These are phyloP conservation scores for Terrapene triunguis DNA, from an alignment of 2,113 vertebrate genomes.

Conservation along the genomic window DNA sequence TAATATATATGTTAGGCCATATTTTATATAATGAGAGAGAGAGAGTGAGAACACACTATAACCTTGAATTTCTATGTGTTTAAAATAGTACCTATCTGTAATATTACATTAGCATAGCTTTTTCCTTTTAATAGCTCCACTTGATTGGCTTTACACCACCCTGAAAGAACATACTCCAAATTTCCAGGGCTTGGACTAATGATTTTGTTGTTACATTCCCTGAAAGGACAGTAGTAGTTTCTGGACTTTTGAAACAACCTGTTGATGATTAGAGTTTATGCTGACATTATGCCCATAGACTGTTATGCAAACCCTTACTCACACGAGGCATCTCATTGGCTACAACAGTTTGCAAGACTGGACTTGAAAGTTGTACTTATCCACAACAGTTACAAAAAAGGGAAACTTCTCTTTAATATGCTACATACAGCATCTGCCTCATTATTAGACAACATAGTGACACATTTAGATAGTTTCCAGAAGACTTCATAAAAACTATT, in stretches of 20 bases:
- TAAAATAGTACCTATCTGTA: neutral
- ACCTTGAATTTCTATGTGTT: neutral
- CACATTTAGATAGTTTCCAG: constrained; percentile 41
- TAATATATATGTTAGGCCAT: constrained; percentile 10
- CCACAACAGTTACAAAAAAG: neutral
- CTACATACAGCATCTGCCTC: fast-evolving
- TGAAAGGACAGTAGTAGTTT: neutral
- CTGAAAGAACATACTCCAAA: neutral
- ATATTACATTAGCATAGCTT: neutral
- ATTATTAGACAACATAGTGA: neutral
- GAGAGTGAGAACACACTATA: neutral
- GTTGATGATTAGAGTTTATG: neutral
- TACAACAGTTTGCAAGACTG: neutral
- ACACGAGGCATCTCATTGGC: neutral
- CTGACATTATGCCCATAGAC: neutral
- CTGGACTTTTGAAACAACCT: neutral
- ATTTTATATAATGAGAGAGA: neutral
- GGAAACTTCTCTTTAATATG: neutral
- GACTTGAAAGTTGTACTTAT: fast-evolving
- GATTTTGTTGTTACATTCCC: neutral
- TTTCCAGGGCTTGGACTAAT: neutral
- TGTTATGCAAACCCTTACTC: neutral
- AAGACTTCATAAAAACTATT: neutral
- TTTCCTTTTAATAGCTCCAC: fast-evolving
- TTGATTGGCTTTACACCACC: neutral